Conservation (phyloP, 2,113 vertebrate species). For the Seriola dumerili region DNA sequence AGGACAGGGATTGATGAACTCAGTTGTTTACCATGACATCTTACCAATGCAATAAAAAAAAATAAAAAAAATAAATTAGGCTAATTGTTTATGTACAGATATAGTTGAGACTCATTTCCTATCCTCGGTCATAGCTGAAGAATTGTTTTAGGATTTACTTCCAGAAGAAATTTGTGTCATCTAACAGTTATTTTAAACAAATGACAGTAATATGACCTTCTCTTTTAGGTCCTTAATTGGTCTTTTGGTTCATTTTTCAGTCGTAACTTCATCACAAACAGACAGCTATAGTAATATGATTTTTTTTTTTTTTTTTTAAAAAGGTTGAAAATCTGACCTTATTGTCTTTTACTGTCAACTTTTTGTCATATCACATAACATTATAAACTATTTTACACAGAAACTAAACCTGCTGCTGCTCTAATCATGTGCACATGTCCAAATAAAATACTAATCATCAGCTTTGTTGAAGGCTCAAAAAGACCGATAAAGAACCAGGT, state of each 20-base stretch:
- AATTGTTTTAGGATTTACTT: neutral
- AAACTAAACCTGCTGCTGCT: neutral
- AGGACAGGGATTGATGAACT: neutral
- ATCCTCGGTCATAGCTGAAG: neutral
- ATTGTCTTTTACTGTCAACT: neutral
- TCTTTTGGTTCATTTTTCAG: neutral
- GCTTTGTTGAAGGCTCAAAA: neutral
- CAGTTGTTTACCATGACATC: neutral
- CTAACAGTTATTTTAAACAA: neutral
- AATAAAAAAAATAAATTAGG: neutral
- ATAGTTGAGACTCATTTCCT: neutral
- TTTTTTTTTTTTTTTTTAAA: no score
- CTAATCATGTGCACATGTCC: neutral
- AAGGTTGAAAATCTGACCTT: neutral
- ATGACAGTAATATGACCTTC: neutral
- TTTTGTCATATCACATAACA: neutral
- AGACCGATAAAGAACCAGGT: neutral
- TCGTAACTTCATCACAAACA: neutral
- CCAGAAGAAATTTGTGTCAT: neutral
- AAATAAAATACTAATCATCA: constrained; percentile 4
- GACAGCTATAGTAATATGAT: neutral
- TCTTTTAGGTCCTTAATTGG: neutral
- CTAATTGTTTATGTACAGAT: neutral
- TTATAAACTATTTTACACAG: neutral
- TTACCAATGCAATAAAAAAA: neutral